Evolutionary conservation across 1,140 invertebrate species (phyloP).

Genomic region (Pogonomyrmex barbatus): DNA sequence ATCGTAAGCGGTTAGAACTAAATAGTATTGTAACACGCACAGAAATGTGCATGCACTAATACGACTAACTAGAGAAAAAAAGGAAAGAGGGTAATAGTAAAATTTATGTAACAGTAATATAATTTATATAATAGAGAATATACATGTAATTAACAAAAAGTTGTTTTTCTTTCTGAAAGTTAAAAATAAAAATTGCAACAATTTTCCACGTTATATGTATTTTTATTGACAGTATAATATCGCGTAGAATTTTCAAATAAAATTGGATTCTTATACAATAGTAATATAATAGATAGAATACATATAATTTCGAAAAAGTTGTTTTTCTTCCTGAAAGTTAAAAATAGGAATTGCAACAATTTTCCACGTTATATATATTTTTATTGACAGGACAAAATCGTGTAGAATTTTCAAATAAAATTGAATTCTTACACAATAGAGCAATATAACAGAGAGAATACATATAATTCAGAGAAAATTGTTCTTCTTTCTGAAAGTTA

Average conservation of each 20-base stretch:
- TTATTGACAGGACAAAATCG: not conserved
- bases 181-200: not conserved
- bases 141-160: not conserved
- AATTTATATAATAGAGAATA: not conserved
- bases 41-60: not conserved
- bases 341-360: not conserved
- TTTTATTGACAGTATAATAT: not conserved
- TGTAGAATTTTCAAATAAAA: not conserved
- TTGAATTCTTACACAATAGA: not conserved
- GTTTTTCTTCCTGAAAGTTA: not conserved
- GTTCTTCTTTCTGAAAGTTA: not conserved
- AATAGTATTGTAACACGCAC: not conserved
- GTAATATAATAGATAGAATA: not conserved
- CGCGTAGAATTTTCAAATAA: not conserved
- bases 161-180: not conserved
- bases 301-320: not conserved
- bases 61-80: not conserved
- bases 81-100: not conserved
- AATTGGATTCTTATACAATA: not conserved
- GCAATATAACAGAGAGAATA: not conserved
- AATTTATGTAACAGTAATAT: not conserved
- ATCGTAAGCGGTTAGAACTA: constrained; percentile 11
- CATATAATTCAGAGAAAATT: not conserved
- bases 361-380: not conserved
- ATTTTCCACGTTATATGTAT: not conserved